Evolutionary conservation across 2,888 invertebrate species (phyloP), one percentile per base, ranked within the genome.

Genomic region (Oithona nana): DNA sequence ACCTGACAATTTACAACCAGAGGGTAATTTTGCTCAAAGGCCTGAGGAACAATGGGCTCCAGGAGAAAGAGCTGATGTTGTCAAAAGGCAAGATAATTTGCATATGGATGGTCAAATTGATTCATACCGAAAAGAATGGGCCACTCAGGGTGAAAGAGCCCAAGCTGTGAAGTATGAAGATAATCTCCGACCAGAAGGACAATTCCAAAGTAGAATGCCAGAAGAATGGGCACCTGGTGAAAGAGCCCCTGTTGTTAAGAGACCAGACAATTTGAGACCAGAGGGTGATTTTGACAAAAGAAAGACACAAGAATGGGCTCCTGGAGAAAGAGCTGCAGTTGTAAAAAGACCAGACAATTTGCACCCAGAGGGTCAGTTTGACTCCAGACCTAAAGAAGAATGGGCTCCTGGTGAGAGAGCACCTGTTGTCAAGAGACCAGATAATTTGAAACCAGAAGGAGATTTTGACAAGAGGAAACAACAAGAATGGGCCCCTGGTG

Each of bases 401-500:
- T 57, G 57, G 57, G 30, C 26, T 2, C 57, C 57, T n/a, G 74
- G 72, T 11, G 74, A 74, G 28, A 63, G 73, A 61, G 70, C 73
- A 28, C 67, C 68, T 31, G 64, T 66, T 0, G 63, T 65, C 11
- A 65, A 61, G 39, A 51, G 63, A 11, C 50, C 58, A 13, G 68
- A 82, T 67, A 80, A 83, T 69, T 69, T 82, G 0, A 73, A 71
- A 54, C 78, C 80, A 0, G 80, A 82, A 67, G 78, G 82, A 0
- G 79, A 80, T 71, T 83, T 83, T 67, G 79, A 75, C 57, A 79
- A 79, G 16, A 65, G 60, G 69, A 81, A 79, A 8, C 68, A 73
- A 77, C 77, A 77, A 67, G 71, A 75, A 48, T 70, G 75, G 50
- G 72, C 77, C 49, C 75, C 77, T 39, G 75, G 76, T 52, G 80